Base-by-base conservation (phyloP, 2,888 invertebrate species). In the Diloba caeruleocephala region DNA sequence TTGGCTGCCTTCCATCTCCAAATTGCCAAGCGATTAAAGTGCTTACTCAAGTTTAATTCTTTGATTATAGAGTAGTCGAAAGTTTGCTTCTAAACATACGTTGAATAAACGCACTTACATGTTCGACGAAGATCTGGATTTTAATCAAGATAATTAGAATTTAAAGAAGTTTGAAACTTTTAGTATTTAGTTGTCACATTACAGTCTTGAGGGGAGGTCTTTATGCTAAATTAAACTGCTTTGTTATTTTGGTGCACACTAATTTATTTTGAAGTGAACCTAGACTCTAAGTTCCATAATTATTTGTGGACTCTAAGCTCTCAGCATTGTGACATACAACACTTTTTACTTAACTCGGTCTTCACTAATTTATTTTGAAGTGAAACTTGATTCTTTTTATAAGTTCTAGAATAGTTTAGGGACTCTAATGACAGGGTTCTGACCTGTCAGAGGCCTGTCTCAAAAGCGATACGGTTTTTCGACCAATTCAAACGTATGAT, bases 101-200 rank as follows among this genome's bases (percentile, higher is more conserved):
- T 74, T 56, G 52, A 57, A 68, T 61, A 63, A 67, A 71, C 63
- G 50, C 42, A 56, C 57, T 67, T 52, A 63, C 71, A 63, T 58
- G 51, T 50, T 71, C 60, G 15, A 42, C 37, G 38, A 23, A 58
- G 52, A 55, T 58, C 60, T 49, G 49, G 55, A 58, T 65, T 71
- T 71, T 74, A 71, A 71, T 74, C 62, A 62, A 74, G 39, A 38
- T 59, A 74, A 71, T 74, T 74, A 59, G 54, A 57, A 71, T 71
- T 57, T 60, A 71, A 19, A 71, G 71, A 71, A 74, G 67, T 71
- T 74, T 49, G 37, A 15, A 45, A 54, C 48, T 71, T 61, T 52
- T n/a, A 12, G 28, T 51, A 45, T 57, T 55, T 70, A 53, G 54
- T 55, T 55, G 56, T 57, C 37, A 29, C 49, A 44, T 59, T 56